Evolutionary conservation across 2,113 vertebrate genomes (phyloP).

Genomic region (Pelmatolapia mariae): DNA sequence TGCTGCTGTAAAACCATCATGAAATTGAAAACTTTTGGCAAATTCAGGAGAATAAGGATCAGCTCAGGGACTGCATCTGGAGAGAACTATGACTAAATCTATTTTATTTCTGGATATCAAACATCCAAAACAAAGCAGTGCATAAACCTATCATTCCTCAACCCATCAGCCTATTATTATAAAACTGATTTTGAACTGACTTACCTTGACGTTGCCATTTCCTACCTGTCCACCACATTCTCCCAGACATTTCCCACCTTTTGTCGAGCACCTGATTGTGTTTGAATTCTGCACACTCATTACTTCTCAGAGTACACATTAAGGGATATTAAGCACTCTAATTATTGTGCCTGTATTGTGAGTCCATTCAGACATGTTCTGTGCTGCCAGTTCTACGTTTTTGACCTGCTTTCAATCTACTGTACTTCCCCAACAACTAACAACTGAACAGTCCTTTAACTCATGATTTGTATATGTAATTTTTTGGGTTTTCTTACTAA

Average conservation of each 20-base stretch:
- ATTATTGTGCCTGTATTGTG: background rate
- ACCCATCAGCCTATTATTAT: background rate
- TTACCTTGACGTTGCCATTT: background rate
- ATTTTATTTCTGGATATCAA: background rate
- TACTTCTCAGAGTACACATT: background rate
- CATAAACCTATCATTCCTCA: background rate
- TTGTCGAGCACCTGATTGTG: background rate
- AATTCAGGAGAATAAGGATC: background rate
- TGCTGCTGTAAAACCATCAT: background rate
- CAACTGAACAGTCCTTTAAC: background rate
- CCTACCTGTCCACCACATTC: too few relatives aligned
- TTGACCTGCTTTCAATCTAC: background rate
- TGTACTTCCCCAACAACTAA: background rate
- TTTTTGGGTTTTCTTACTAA: background rate
- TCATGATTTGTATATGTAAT: background rate
- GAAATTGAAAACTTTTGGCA: conserved; percentile 3
- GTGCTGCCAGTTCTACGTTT: background rate
- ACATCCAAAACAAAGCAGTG: background rate
- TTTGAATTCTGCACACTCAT: background rate
- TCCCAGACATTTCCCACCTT: background rate
- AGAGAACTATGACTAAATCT: background rate
- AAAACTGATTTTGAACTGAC: background rate
- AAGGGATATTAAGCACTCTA: background rate
- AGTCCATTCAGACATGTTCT: background rate
- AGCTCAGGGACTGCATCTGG: background rate